Conservation (phyloP, 2,888 invertebrate species). For the Tenthredo distinguenda region DNA sequence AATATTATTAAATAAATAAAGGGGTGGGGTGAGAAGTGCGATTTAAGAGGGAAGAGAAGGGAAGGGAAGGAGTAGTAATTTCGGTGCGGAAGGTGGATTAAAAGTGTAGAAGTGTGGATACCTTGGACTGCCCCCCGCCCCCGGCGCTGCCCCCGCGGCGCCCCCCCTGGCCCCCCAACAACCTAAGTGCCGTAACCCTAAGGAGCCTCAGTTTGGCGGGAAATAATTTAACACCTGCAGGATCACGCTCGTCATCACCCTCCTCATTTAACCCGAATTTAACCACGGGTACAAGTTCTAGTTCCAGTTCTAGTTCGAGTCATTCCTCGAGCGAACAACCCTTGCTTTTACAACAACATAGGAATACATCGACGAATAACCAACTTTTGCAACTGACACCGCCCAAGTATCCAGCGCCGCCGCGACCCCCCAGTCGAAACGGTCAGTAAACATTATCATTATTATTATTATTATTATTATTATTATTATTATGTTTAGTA, state of each 20-base stretch:
- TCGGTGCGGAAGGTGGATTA: slow-evolving; percentile 73
- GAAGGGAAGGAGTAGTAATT: slow-evolving; percentile 53
- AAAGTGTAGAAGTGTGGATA: slow-evolving; percentile 78
- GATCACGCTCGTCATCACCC: slow-evolving; percentile 48
- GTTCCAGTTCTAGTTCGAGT: slow-evolving; percentile 46
- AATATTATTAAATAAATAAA: background rate
- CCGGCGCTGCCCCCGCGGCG: slow-evolving; percentile 79
- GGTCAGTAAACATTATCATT: slow-evolving; percentile 67
- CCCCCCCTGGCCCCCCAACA: slow-evolving; percentile 75
- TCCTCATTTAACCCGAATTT: slow-evolving; percentile 52
- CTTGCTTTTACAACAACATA: slow-evolving; percentile 28
- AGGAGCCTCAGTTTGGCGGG: slow-evolving; percentile 64
- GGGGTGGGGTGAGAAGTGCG: background rate
- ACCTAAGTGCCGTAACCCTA: slow-evolving; percentile 76
- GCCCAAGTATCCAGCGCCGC: slow-evolving; percentile 76
- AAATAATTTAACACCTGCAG: slow-evolving; percentile 25
- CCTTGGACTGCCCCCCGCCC: slow-evolving; percentile 79
- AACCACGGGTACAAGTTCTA: slow-evolving; percentile 40
- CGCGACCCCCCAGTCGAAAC: slow-evolving; percentile 77
- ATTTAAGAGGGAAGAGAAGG: slow-evolving; percentile 12
- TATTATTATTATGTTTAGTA: slow-evolving; percentile 27
- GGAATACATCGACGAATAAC: slow-evolving; percentile 46
- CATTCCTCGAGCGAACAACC: slow-evolving; percentile 45
- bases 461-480: slow-evolving; percentile 19
- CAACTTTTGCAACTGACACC: slow-evolving; percentile 72